These are phyloP conservation scores for Liolophura sinensis DNA, from an alignment of 1,140 invertebrate genomes.

Conservation along the genomic window DNA sequence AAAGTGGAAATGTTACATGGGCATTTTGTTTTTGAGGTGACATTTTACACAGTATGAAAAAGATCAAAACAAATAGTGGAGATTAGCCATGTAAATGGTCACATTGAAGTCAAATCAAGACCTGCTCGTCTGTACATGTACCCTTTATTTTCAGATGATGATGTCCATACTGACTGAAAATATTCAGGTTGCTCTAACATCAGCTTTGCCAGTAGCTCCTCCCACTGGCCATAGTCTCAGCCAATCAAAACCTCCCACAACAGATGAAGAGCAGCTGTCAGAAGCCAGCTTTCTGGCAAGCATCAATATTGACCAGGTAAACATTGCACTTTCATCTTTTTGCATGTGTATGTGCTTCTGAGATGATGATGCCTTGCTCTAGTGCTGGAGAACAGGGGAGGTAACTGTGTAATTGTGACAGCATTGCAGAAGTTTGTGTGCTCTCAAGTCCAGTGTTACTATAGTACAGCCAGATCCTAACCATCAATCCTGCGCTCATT, in stretches of 20 bases:
- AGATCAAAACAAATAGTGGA: no score
- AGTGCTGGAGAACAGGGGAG: no score
- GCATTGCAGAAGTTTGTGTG: no score
- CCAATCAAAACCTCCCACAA: conserved; percentile 20
- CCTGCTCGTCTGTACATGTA: background rate
- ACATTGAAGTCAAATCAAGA: background rate
- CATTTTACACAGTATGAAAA: no score
- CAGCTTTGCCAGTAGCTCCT: conserved; percentile 36
- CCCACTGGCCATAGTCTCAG: conserved; percentile 14
- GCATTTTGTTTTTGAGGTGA: no score
- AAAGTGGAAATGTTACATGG: no score
- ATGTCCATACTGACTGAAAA: conserved; percentile 63
- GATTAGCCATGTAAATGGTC: background rate
- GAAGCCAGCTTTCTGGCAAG: conserved; percentile 21
- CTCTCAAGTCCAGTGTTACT: no score
- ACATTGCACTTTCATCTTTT: background rate
- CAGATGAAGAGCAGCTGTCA: conserved; percentile 43
- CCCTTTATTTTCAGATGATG: conserved; percentile 40
- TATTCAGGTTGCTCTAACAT: conserved; percentile 58
- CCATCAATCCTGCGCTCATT: no score
- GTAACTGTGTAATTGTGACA: no score
- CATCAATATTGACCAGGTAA: background rate
- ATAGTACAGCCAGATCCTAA: no score
- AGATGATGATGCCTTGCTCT: no score
- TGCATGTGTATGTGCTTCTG: no score